These are phyloP conservation scores for Myotis pilosus DNA, from an alignment of 2,797 vertebrate genomes.

Conservation along the genomic window DNA sequence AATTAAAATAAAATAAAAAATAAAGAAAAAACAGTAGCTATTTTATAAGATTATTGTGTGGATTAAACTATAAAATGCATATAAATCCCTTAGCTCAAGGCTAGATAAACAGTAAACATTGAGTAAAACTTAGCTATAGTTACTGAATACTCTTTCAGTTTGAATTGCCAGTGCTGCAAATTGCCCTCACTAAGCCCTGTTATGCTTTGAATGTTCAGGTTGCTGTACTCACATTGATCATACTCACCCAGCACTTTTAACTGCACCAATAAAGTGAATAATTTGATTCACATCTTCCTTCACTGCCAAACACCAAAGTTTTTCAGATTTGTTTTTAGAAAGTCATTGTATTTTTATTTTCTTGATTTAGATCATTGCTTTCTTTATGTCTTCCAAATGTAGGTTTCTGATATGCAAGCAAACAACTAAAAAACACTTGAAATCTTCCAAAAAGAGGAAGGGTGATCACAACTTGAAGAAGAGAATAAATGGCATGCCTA, in stretches of 20 bases:
- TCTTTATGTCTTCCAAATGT: background rate
- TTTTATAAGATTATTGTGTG: background rate
- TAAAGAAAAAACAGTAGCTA: background rate
- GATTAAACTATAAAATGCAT: slow-evolving; percentile 1
- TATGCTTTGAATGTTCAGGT: background rate
- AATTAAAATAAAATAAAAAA: too few species aligned
- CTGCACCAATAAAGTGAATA: background rate
- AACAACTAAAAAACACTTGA: background rate
- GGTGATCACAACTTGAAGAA: background rate
- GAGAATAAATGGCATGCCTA: background rate
- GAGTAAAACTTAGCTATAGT: background rate
- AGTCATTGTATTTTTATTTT: background rate
- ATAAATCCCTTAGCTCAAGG: background rate
- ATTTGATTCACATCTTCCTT: slow-evolving; percentile 19
- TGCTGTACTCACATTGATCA: background rate
- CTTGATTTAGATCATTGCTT: background rate
- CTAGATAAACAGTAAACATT: background rate
- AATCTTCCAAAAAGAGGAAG: background rate
- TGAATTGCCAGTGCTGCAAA: slow-evolving; percentile 10
- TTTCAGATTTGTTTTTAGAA: background rate
- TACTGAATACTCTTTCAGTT: background rate
- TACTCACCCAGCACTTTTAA: background rate
- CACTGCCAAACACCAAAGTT: background rate
- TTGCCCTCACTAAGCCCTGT: background rate
- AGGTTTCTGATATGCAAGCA: background rate